Base-by-base conservation (phyloP, 2,113 vertebrate genomes). In the Martes martes region DNA sequence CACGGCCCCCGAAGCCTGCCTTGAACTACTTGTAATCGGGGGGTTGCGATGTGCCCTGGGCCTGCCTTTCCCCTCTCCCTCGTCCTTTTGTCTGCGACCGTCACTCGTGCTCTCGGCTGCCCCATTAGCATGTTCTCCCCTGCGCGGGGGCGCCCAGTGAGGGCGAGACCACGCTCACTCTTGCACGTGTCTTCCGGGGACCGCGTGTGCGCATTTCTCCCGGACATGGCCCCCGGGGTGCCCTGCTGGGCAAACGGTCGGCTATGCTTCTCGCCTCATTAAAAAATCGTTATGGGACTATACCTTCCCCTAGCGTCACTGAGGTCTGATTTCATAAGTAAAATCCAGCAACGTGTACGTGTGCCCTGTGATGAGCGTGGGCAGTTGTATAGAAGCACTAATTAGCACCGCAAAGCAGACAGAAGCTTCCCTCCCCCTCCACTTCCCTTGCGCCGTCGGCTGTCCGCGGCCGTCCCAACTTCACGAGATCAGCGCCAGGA, bases 191-290 rank as follows among this genome's bases (percentile, higher is more conserved):
- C 76, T 59, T 14, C 39, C 6, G 23, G 11, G 57, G 33, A 23
- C 3, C 11, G 3, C 1, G 7, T 4, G 8, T 8, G 0, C 13
- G 3, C 23, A 6, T 71, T 71, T 59, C 96, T 76, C 65, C 45
- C 1, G 24, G 65, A 21, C 50, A 1, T 1, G 7, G 19, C n/a
- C 19, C 24, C 59, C 2, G 0, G 47, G 21, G 57, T 69, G 8
- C 67, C 6, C 33, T 5, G 31, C 16, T 24, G 87, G 19, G 33
- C 80, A 74, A 19, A 74, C 71, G 7, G 23, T 33, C 59, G 61
- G 16, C 45, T 85, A 28, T 24, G 3, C 47, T 76, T 80, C 71
- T 59, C 52, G 2, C 84, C 78, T 39, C 10, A 52, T 73, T 80
- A 65, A 26, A 71, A 61, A n/a, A n/a, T 24, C 2, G n/a, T 14